phyloP scores from a whole-genome alignment of 2,797 vertebrate species.

The Rhinella marina region DNA sequence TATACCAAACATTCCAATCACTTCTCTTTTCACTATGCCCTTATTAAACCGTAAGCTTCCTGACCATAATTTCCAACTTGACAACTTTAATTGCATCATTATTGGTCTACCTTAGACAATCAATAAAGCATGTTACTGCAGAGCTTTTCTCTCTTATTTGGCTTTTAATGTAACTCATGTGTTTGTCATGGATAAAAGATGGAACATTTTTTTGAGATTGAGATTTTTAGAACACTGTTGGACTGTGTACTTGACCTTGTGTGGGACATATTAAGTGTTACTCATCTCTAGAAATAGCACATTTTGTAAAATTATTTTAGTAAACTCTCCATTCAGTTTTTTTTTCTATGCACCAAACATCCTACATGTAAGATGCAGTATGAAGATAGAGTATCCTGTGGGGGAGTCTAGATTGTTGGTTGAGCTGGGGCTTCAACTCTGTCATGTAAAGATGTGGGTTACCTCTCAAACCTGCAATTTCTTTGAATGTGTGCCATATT shows the following conservation, averaged over 20 bases:
- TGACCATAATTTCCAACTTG: constrained; percentile 46
- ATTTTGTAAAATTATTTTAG: background rate
- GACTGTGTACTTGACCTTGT: background rate
- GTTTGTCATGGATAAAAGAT: constrained; percentile 10
- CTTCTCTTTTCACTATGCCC: constrained; percentile 32
- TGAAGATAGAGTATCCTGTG: background rate
- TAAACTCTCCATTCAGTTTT: background rate
- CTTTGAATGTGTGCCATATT: background rate
- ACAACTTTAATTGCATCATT: constrained; percentile 45
- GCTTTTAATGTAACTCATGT: constrained; percentile 13
- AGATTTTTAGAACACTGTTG: background rate
- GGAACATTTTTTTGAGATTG: too few species aligned
- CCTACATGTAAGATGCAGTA: background rate
- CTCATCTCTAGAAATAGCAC: too few species aligned
- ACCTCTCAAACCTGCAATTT: background rate
- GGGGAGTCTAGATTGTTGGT: background rate
- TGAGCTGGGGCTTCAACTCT: background rate
- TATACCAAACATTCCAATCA: constrained; percentile 24
- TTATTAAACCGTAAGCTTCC: constrained; percentile 44
- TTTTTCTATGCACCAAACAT: background rate
- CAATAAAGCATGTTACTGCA: constrained; percentile 40
- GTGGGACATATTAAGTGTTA: too few species aligned
- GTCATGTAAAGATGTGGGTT: background rate
- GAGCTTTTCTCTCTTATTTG: constrained; percentile 14
- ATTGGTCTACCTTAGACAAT: constrained; percentile 35